Base-by-base conservation (phyloP, 1,140 invertebrate genomes). In the Elymnias hypermnestra region DNA sequence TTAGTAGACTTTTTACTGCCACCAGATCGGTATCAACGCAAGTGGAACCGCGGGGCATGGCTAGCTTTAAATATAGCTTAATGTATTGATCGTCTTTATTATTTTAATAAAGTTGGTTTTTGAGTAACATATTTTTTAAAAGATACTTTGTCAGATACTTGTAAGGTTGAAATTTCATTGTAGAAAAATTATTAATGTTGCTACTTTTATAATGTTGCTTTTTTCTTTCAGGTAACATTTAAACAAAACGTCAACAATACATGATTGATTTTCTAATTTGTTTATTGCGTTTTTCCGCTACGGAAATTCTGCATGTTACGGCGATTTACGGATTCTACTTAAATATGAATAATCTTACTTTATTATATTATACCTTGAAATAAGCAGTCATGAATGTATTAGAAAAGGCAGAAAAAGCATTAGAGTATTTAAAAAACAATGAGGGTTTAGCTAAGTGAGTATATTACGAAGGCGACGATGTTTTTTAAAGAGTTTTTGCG, bases 391-490 rank as follows among this genome's bases (percentile, higher is more conserved):
- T 87, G 85, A 86, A 82, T 46, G 73, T 86, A 6, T 56, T 86
- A 40, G 83, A 87, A 37, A 86, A 84, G 52, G 81, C 83, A n/a
- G 81, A 86, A 42, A 87, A 86, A 45, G 72, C 79, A 1, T 63
- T 87, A n/a, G 82, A 87, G 56, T 84, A 70, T 56, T 59, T 87
- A 14, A 86, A 81, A 72, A 67, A 64, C 31, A 60, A 59, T 36
- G 75, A 86, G 51, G 68, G 69, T 51, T 61, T 65, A 29, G 56
- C 62, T 14, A 87, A 86, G 85, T 87, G 57, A 67, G 72, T 75
- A 49, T 43, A 49, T 37, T 57, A 46, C 17, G n/a, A n/a, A n/a
- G n/a, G n/a, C n/a, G n/a, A n/a, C 31, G 23, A 13, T 33, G 26
- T 42, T 9, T 53, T 25, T 31, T 40, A 25, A 42, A 29, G 46